These are phyloP conservation scores for Caenorhabditis remanei DNA, from an alignment of 1,140 invertebrate species.

Conservation along the genomic window DNA sequence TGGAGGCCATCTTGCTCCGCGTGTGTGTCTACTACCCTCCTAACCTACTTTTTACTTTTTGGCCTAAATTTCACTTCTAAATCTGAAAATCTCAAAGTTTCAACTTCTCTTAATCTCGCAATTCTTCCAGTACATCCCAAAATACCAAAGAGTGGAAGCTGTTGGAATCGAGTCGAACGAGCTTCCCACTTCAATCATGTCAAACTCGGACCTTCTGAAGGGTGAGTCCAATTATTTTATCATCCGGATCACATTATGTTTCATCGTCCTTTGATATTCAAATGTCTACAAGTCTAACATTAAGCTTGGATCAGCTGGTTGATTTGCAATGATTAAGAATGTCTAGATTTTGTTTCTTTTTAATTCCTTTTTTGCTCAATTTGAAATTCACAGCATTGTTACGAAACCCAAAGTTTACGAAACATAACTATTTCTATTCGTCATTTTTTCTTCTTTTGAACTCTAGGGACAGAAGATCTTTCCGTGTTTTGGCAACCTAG, in stretches of 20 bases:
- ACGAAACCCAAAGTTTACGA: no score
- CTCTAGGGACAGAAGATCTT: no score
- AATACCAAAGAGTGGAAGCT: slow-evolving; percentile 4
- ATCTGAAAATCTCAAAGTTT: not conserved
- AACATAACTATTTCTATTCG: no score
- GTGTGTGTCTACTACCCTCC: slow-evolving; percentile 48
- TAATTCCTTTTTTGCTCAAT: no score
- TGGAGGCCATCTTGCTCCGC: slow-evolving; percentile 54
- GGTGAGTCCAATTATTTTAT: slow-evolving; percentile 11
- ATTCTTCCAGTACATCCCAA: not conserved
- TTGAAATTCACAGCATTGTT: no score
- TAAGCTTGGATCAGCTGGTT: slow-evolving; percentile 3
- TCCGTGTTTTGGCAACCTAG: no score
- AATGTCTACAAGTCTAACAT: not conserved
- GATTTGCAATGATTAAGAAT: not conserved
- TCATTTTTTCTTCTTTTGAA: no score
- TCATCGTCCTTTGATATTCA: not conserved
- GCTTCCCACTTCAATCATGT: slow-evolving; percentile 30
- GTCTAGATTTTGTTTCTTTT: not conserved
- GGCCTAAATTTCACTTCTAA: not conserved
- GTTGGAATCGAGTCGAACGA: not conserved
- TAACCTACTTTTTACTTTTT: slow-evolving; percentile 52
- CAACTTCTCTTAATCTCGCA: no score
- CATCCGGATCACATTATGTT: not conserved
- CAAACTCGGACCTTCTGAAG: slow-evolving; percentile 21